These are phyloP conservation scores for Copidosoma floridanum DNA, from an alignment of 1,140 invertebrate species.

Conservation along the genomic window DNA sequence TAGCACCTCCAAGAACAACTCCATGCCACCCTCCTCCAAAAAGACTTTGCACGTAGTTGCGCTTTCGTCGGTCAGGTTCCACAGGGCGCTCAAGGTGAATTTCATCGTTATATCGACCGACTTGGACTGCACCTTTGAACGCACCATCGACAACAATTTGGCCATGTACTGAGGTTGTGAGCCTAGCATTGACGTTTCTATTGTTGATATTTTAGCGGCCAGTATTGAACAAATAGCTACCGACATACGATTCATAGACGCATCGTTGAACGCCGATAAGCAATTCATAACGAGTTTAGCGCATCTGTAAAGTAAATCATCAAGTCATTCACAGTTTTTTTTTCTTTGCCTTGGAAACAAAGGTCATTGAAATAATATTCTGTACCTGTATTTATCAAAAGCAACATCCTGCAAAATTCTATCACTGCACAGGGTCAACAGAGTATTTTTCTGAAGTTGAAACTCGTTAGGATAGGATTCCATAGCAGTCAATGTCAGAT, in stretches of 20 bases:
- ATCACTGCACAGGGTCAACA: slow-evolving; percentile 77
- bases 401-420: slow-evolving; percentile 74
- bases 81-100: slow-evolving; percentile 78
- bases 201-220: slow-evolving; percentile 72
- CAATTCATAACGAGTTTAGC: slow-evolving; percentile 76
- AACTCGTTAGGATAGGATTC: slow-evolving; percentile 69
- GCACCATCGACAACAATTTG: slow-evolving; percentile 70
- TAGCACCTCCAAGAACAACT: slow-evolving; percentile 69
- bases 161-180: slow-evolving; percentile 71
- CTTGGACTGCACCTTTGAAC: slow-evolving; percentile 62
- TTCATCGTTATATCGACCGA: slow-evolving; percentile 75
- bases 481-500: slow-evolving; percentile 71
- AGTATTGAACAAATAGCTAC: slow-evolving; percentile 80
- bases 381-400: slow-evolving; percentile 67
- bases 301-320: slow-evolving; percentile 57
- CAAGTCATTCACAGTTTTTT: not conserved
- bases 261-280: slow-evolving; percentile 71
- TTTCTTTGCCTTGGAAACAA: too few relatives aligned
- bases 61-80: slow-evolving; percentile 81
- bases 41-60: slow-evolving; percentile 74
- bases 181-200: slow-evolving; percentile 72
- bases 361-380: not conserved
- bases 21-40: slow-evolving; percentile 68
- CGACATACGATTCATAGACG: slow-evolving; percentile 77
- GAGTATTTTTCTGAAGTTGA: slow-evolving; percentile 76